Evolutionary conservation across 2,113 vertebrate genomes (phyloP).

Genomic region (Rhea pennata): DNA sequence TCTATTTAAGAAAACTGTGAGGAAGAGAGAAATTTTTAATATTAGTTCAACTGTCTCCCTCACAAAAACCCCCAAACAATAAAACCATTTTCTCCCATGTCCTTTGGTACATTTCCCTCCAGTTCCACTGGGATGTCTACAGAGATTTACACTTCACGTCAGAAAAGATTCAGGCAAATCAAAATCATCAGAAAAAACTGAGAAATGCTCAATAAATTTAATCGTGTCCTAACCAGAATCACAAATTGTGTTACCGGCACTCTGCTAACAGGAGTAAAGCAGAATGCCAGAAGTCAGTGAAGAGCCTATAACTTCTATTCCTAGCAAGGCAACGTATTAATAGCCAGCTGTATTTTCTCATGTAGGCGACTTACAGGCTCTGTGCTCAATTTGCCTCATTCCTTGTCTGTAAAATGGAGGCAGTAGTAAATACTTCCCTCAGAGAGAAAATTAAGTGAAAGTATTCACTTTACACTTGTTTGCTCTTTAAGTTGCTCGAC

Average conservation of each 20-base stretch:
- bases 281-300: neutral
- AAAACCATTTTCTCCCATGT: neutral
- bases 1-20: neutral
- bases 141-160: neutral
- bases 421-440: neutral
- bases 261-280: rapidly evolving
- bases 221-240: neutral
- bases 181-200: neutral
- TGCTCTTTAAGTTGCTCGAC: neutral
- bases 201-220: neutral
- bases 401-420: neutral
- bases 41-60: neutral
- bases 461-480: neutral
- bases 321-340: neutral
- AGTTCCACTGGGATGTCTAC: rapidly evolving
- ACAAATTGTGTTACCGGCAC: neutral
- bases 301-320: neutral
- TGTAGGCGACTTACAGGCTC: neutral
- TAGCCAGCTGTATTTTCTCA: neutral
- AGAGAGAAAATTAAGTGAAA: neutral
- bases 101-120: neutral
- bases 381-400: neutral
- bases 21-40: neutral
- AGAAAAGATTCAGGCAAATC: neutral
- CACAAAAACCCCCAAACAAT: neutral